Evolutionary conservation across 2,888 invertebrate species (phyloP), one percentile per base, ranked within the genome.

Genomic region (Cephus pygmeus): DNA sequence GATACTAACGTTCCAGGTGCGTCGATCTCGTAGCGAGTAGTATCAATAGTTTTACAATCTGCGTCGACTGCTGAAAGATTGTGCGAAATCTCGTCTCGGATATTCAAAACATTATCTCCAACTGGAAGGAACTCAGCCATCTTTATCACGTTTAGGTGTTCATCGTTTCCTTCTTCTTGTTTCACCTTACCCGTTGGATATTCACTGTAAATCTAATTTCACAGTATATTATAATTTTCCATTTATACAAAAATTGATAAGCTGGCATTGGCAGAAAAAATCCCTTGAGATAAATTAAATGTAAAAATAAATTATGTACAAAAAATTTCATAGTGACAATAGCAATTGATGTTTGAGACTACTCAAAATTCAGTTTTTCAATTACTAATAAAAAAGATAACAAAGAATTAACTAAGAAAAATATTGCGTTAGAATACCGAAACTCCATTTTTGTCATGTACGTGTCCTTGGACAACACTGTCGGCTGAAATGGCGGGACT

Each of bases 181-280:
- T 77, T 34, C 23, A 74, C 33, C 69, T 77, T 11, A 74, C 23
- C 69, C 15, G 69, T 34, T 74, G 74, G 31, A 23, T 77, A 4
- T 77, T 23, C 34, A 35, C 77, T 40, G 77, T 56, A 74, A 77
- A 77, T 68, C 73, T 77, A 77, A 40, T 74, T 74, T 77, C 31
- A 69, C 30, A 74, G 73, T 69, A 35, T 35, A 73, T n/a, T 15
- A 69, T 34, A 31, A 77, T 56, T 77, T 35, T 69, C 23, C 68
- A 36, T 77, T 30, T 34, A 36, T 73, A 77, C 69, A 56, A 68
- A 77, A 77, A 73, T 56, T 34, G 74, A 74, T 33, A 30, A 74
- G 30, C 15, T 12, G 12, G 35, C 35, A 35, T 12, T 0, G 12
- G 3, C 3, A 35, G 12, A 35, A 35, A 35, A 35, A 35, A 35